phyloP scores from a whole-genome alignment of 2,888 invertebrate species.

The Diabrotica balteata region DNA sequence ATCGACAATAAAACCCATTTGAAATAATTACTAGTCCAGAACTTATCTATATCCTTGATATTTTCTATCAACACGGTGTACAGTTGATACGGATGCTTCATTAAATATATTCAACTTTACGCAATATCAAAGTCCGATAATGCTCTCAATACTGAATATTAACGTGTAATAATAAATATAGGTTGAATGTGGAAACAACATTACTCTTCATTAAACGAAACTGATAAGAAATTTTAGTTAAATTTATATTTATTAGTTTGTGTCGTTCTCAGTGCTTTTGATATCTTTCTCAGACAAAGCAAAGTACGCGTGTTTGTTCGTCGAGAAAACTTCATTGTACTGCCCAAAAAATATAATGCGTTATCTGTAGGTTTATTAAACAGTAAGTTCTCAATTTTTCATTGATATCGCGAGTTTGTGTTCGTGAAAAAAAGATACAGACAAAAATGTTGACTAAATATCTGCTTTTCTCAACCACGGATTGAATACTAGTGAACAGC shows the following conservation, averaged over 20 bases:
- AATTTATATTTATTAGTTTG: slow-evolving; percentile 45
- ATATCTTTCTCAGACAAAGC: slow-evolving; percentile 30
- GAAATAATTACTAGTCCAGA: slow-evolving; percentile 12
- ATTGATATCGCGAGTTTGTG: no score
- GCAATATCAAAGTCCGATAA: slow-evolving; percentile 19
- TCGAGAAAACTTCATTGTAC: no score
- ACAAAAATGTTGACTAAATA: no score
- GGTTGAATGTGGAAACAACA: slow-evolving; percentile 35
- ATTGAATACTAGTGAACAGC: no score
- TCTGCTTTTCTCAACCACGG: no score
- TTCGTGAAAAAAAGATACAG: no score
- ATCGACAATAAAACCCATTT: slow-evolving; percentile 14
- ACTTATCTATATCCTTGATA: slow-evolving; percentile 30
- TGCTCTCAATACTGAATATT: slow-evolving; percentile 26
- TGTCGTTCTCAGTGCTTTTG: slow-evolving; percentile 43
- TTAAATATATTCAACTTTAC: slow-evolving; percentile 23
- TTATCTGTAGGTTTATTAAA: no score
- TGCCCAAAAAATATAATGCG: no score
- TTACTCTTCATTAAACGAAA: slow-evolving; percentile 39
- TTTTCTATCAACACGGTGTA: slow-evolving; percentile 21
- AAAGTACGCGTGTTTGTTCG: no score
- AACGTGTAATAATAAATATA: slow-evolving; percentile 35
- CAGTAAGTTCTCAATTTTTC: no score
- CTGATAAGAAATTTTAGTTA: slow-evolving; percentile 46
- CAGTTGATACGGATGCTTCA: slow-evolving; percentile 13